Evolutionary conservation across 2,797 vertebrate species (phyloP).

Genomic region (Diplodus sargus): DNA sequence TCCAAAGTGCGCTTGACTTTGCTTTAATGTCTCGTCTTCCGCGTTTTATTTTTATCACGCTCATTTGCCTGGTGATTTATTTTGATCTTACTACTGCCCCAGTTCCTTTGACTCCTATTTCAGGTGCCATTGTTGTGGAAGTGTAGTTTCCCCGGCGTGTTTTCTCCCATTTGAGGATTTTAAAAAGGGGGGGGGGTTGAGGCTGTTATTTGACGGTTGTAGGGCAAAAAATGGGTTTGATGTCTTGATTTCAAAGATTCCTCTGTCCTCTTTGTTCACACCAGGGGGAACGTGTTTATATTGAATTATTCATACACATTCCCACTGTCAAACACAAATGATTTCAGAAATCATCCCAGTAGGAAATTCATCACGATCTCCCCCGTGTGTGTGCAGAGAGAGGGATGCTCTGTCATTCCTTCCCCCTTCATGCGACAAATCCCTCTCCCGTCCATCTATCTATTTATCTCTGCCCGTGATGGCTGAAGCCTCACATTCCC

Average conservation of each 20-base stretch:
- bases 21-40: conserved; percentile 46
- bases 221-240: conserved; percentile 62
- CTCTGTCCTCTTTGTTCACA: conserved; percentile 64
- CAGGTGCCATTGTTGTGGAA: conserved; percentile 50
- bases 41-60: conserved; percentile 35
- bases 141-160: conserved; percentile 27
- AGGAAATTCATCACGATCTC: conserved; percentile 60
- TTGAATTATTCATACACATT: conserved; percentile 71
- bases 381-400: conserved; percentile 20
- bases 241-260: conserved; percentile 71
- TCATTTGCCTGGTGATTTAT: conserved; percentile 57
- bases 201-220: conserved; percentile 54
- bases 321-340: conserved; percentile 57
- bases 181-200: conserved; percentile 8
- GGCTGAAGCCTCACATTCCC: conserved; percentile 67
- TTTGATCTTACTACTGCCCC: conserved; percentile 55
- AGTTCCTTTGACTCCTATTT: conserved; percentile 64
- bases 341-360: conserved; percentile 59
- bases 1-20: conserved; percentile 51
- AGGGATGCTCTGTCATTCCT: conserved; percentile 53
- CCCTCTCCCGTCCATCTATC: conserved; percentile 58
- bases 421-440: conserved; percentile 50
- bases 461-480: conserved; percentile 63
- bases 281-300: conserved; percentile 52
- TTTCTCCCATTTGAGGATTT: conserved; percentile 48